Evolutionary conservation across 2,113 vertebrate genomes (phyloP).

Genomic region (Ascaphus truei): DNA sequence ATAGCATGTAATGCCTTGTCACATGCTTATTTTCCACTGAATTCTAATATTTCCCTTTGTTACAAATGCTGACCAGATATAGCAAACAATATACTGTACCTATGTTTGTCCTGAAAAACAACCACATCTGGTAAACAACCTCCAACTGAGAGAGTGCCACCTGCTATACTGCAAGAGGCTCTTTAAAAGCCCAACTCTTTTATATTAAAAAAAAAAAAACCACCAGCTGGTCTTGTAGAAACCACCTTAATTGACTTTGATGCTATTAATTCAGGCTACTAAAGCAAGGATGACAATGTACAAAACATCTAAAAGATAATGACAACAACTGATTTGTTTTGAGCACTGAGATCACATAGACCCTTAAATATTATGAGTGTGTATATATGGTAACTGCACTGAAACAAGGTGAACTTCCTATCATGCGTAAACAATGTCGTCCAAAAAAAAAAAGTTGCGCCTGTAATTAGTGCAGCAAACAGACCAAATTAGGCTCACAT

Average conservation of each 20-base stretch:
- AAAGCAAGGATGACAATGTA: background rate
- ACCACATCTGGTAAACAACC: slow-evolving; percentile 39
- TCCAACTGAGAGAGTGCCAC: slow-evolving; percentile 47
- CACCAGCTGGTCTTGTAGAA: slow-evolving; percentile 23
- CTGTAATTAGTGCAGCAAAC: slow-evolving; percentile 61
- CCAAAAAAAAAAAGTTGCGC: slow-evolving; percentile 37
- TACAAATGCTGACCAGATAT: background rate
- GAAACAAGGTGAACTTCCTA: background rate
- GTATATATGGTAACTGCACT: background rate
- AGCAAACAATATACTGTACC: background rate
- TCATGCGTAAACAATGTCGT: background rate
- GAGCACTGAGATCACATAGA: background rate
- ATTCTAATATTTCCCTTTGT: too few relatives aligned
- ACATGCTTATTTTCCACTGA: too few relatives aligned
- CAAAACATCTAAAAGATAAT: too few relatives aligned
- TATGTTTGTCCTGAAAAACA: slow-evolving; percentile 1
- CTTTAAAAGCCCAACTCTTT: slow-evolving; percentile 33
- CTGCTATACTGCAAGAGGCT: slow-evolving; percentile 48
- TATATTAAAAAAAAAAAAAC: slow-evolving; percentile 44
- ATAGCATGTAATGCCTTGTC: too few relatives aligned
- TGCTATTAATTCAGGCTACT: accelerated
- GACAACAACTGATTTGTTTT: background rate
- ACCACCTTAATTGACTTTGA: slow-evolving; percentile 15
- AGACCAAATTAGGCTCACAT: slow-evolving; percentile 58
- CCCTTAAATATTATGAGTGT: background rate